phyloP scores from a whole-genome alignment of 2,888 invertebrate species.

The Hirtodrosophila confusa region DNA sequence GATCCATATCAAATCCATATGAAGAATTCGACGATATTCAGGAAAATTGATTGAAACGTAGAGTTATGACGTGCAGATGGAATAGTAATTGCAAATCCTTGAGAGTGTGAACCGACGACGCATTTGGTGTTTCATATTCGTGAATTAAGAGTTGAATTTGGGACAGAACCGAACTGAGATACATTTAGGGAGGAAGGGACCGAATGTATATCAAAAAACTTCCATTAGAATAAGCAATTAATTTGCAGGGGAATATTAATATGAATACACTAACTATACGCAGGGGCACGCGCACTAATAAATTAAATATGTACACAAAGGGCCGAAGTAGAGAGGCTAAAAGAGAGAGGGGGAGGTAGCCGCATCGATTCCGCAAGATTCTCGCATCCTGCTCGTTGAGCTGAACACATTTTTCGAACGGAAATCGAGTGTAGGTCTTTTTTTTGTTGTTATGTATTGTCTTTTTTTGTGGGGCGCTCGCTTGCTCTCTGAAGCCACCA shows the following conservation, averaged over 20 bases:
- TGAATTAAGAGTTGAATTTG: background rate
- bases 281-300: constrained; percentile 42
- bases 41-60: constrained; percentile 4
- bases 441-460: constrained; percentile 12
- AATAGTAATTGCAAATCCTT: constrained; percentile 26
- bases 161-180: constrained; percentile 26
- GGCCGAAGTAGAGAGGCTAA: background rate
- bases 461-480: constrained; percentile 11
- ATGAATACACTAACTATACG: constrained; percentile 22
- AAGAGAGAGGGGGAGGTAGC: constrained; percentile 9
- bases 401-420: constrained; percentile 23
- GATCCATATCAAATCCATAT: constrained; percentile 11
- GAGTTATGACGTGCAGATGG: constrained; percentile 21
- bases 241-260: background rate
- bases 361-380: constrained; percentile 19
- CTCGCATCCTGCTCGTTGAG: constrained; percentile 13
- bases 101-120: constrained; percentile 16
- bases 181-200: constrained; percentile 5
- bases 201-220: constrained; percentile 2
- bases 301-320: constrained; percentile 39
- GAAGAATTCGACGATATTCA: constrained; percentile 5
- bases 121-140: background rate
- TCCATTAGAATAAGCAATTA: background rate
- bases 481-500: constrained; percentile 10
- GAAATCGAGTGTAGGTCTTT: constrained; percentile 20